Base-by-base conservation (phyloP, 2,797 vertebrate species). In the Paramormyrops hopkinsi region DNA sequence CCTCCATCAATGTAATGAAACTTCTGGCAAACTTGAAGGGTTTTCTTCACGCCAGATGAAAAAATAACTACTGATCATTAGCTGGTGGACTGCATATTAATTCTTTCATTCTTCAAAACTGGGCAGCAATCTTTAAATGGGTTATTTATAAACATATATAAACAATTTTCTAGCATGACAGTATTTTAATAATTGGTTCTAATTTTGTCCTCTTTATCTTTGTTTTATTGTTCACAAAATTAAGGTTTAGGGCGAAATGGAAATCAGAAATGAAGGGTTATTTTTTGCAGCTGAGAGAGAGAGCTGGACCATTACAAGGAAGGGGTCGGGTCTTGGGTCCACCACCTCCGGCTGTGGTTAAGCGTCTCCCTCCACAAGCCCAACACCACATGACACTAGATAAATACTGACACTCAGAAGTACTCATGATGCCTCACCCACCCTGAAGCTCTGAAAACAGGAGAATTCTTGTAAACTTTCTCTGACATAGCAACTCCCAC, bases 71-170 rank as follows among this genome's bases (percentile, higher is more conserved):
- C 50, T 33, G 29, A 87, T 56, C 25, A 29, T 87, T 37, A 56
- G 50, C 25, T 87, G 51, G 51, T 37, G 33, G 85, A 8, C 25
- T 41, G 51, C 25, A 56, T 54, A 53, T 86, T 86, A 53, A 86
- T 48, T 29, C 48, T 11, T 53, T 86, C 25, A 11, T 29, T 86
- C 65, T 73, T 73, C 65, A 73, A 51, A 51, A 29, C 48, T 25
- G 29, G 22, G 83, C 83, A 86, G 46, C 46, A 29, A 53, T 86
- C 29, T 51, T 86, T 82, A 46, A 86, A 51, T 86, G 12, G 83
- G 41, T 84, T 84, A 84, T 84, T 84, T 84, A 84, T 48, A 84
- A 84, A 84, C 48, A 84, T 84, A 22, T 48, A 22, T 84, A 48
- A 51, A 84, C 17, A 48, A 48, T 84, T 84, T 50, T 84, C 65